Evolutionary conservation across 2,888 invertebrate species (phyloP), one percentile per base, ranked within the genome.

Genomic region (Peribatodes rhomboidaria): DNA sequence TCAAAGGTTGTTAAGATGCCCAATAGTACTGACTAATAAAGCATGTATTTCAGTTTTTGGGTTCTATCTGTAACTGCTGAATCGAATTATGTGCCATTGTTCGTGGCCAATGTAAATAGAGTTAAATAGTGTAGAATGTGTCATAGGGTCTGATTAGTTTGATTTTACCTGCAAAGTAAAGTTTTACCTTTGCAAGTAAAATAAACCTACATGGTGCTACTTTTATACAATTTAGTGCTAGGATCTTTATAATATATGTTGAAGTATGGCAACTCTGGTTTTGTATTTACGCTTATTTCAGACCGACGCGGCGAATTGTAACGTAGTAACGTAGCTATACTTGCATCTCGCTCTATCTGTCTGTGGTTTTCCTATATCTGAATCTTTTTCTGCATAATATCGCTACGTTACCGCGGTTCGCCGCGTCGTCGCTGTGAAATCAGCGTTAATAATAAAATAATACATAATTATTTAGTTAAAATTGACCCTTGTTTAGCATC

Each of bases 101-200:
- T 20, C 52, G 27, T 57, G 68, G 62, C 64, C 61, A 61, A 39
- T 72, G 64, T 66, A 65, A 46, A 65, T 70, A 70, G 44, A 58
- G 57, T 60, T 57, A 49, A 33, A 35, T 64, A 42, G 18, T 49
- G 3, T 56, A 44, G 53, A 61, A 58, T 53, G 44, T 65, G 59
- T 47, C 35, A 47, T 41, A 47, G 47, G 54, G 53, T 63, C 10
- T 55, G 14, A 46, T 49, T 53, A 37, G 49, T 47, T 49, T 55
- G 41, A 54, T 60, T 52, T 56, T 65, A 60, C 60, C 31, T 60
- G 50, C 31, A 31, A 33, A 64, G 22, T 41, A 20, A 9, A 22
- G 13, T 8, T 46, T 0, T 49, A 2, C 42, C n/a, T 46, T 42
- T 46, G 33, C 52, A 56, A 56, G 50, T 65, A 56, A 35, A 52